These are phyloP conservation scores for Chymomyza amoena DNA, from an alignment of 2,888 invertebrate genomes.

Conservation along the genomic window DNA sequence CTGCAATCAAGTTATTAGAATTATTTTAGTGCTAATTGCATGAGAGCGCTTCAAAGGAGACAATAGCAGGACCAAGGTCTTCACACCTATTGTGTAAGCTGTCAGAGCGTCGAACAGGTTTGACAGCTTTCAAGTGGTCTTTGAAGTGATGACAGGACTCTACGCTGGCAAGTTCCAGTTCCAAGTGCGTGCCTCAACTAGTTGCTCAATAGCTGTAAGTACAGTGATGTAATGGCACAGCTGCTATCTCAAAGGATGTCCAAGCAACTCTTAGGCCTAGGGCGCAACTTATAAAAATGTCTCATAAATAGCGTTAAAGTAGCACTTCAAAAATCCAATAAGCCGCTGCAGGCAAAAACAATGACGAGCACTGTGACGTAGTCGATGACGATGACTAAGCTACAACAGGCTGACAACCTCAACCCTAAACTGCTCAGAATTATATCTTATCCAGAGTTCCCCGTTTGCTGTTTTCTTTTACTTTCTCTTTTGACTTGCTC, in stretches of 20 bases:
- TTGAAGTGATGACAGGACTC: slow-evolving; percentile 41
- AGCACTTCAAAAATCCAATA: slow-evolving; percentile 64
- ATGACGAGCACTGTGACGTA: slow-evolving; percentile 31
- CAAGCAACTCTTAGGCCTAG: slow-evolving; percentile 44
- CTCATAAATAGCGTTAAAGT: slow-evolving; percentile 59
- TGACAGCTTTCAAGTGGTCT: slow-evolving; percentile 34
- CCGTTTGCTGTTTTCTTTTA: slow-evolving; percentile 20
- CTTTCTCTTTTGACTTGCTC: slow-evolving; percentile 16
- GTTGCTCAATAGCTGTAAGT: slow-evolving; percentile 2
- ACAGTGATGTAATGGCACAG: background rate
- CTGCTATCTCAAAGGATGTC: slow-evolving; percentile 18
- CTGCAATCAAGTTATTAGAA: slow-evolving; percentile 64
- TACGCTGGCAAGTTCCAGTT: background rate
- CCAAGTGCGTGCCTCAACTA: background rate
- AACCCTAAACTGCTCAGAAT: slow-evolving; percentile 14
- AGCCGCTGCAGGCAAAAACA: slow-evolving; percentile 48
- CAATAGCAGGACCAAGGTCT: slow-evolving; percentile 1
- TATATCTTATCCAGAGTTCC: slow-evolving; percentile 20
- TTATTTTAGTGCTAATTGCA: slow-evolving; percentile 37
- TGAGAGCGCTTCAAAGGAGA: background rate
- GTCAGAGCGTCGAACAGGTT: slow-evolving; percentile 16
- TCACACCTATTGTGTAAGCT: slow-evolving; percentile 36
- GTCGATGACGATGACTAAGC: slow-evolving; percentile 58
- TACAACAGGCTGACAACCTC: slow-evolving; percentile 23
- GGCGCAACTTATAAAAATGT: slow-evolving; percentile 10